Evolutionary conservation across 2,888 invertebrate genomes (phyloP).

Genomic region (Drosophila pegasa): DNA sequence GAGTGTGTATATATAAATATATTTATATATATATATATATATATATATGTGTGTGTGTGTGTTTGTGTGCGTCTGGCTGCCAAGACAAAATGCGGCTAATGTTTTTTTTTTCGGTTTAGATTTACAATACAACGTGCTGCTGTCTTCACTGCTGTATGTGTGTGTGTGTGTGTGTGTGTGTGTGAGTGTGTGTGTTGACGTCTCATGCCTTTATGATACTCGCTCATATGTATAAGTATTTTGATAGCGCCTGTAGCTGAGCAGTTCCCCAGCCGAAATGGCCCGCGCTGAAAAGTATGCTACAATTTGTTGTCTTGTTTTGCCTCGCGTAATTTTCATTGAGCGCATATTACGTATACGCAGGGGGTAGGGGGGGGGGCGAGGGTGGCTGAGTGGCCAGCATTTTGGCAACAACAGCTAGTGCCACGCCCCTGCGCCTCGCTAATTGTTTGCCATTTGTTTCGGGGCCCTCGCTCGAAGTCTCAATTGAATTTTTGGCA

Average conservation of each 20-base stretch:
- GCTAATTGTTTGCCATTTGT: constrained; percentile 35
- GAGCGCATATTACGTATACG: constrained; percentile 30
- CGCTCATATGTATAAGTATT: constrained; percentile 14
- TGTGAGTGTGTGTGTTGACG: background rate
- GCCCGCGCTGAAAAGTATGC: constrained; percentile 55
- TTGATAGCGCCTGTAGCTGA: constrained; percentile 44
- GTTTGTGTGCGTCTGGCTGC: constrained; percentile 44
- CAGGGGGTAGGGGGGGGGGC: too few species aligned
- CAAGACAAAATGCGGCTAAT: constrained; percentile 81
- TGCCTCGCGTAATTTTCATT: constrained; percentile 6
- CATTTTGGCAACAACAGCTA: constrained; percentile 11
- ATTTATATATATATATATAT: too few species aligned
- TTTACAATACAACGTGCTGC: constrained; percentile 67
- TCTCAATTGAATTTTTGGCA: constrained; percentile 29
- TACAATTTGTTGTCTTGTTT: constrained; percentile 26
- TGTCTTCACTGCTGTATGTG: background rate
- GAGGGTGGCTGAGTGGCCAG: constrained; percentile 11
- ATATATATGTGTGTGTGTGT: constrained; percentile 6
- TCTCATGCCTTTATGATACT: constrained; percentile 24
- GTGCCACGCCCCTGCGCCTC: constrained; percentile 1
- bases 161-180: constrained; percentile 6
- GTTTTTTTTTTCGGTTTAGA: constrained; percentile 67
- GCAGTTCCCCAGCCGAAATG: constrained; percentile 7
- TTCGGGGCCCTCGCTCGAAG: constrained; percentile 2
- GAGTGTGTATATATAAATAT: constrained; percentile 3